Percentiles rank a stretch among this genome's conserved stretches.
Conservation (phyloP, 2,113 vertebrate species). For the Cromileptes altivelis region DNA sequence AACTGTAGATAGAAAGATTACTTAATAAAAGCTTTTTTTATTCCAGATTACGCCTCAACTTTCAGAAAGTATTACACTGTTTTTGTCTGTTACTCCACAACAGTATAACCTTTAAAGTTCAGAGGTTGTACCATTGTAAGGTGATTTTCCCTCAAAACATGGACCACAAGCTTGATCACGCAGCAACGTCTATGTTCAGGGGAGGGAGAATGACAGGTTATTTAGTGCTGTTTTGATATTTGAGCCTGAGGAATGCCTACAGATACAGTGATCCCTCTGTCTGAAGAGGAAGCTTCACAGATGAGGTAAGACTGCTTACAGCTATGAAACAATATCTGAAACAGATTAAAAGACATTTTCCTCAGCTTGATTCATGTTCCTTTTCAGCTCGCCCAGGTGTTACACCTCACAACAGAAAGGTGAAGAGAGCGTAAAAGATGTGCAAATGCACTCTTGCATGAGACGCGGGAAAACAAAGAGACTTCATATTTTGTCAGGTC, state of each 20-base stretch:
- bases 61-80: conserved; percentile 23
- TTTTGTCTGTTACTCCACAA: neutral
- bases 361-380: conserved; percentile 76
- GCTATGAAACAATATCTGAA: conserved; percentile 88
- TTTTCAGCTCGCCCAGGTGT: conserved; percentile 83
- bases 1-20: neutral
- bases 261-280: conserved; percentile 80
- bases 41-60: conserved; percentile 6
- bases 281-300: conserved; percentile 76
- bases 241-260: conserved; percentile 82
- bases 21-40: neutral
- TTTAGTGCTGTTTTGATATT: conserved; percentile 85
- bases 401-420: conserved; percentile 67
- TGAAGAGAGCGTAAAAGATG: conserved; percentile 44
- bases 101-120: conserved; percentile 12
- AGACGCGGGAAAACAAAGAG: conserved; percentile 39
- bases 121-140: conserved; percentile 10
- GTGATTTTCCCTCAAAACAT: conserved; percentile 25
- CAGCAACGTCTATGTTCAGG: conserved; percentile 40
- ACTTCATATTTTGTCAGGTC: conserved; percentile 21
- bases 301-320: conserved; percentile 86
- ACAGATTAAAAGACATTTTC: conserved; percentile 86
- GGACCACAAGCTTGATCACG: conserved; percentile 55
- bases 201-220: conserved; percentile 75
- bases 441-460: conserved; percentile 42